Evolutionary conservation across 2,797 vertebrate species (phyloP), one percentile per base, ranked within the genome.

Genomic region (Ptychobarbus kaznakovi): DNA sequence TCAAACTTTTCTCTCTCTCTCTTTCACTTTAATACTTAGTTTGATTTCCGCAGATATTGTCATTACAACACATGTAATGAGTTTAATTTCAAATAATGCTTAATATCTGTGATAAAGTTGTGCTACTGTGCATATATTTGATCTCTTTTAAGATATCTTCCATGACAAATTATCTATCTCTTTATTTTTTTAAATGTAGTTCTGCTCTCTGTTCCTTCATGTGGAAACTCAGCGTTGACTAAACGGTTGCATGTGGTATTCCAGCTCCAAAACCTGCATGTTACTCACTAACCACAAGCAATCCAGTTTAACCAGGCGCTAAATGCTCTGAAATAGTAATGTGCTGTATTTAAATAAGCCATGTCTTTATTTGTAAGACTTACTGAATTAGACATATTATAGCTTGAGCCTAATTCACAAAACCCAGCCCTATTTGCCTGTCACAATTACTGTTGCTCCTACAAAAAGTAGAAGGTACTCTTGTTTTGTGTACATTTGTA

Each of bases 1-100:
- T 92, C 89, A 84, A 88, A 87, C 83, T 77, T 91, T 91, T 91
- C 86, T 90, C 53, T 81, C 61, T 77, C 89, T 93, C 70, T 84
- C 87, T 90, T 87, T 90, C 86, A 82, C 79, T 88, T 87, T 85
- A 81, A 86, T 90, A 86, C 83, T 76, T 44, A 25, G 66, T 84
- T 78, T 83, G 88, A 86, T 86, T 89, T 77, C 32, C 53, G 72
- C 77, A 87, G 69, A 86, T 82, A 86, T 81, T 82, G 78, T 88
- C 75, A 80, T 81, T 73, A 61, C 18, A 20, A 38, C 65, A 1
- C 40, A 63, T 20, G 3, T 28, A 63, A 77, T 77, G 15, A 46
- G 61, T 51, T 80, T 66, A 3, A 63, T 68, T 75, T 51, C 9
- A 51, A 83, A 77, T 69, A 5, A 44, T 25, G n/a, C 68, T 22